Percentiles rank a stretch among this genome's conserved stretches.
Evolutionary conservation across 2,888 invertebrate species (phyloP).

Genomic region (Nesidiocoris tenuis): DNA sequence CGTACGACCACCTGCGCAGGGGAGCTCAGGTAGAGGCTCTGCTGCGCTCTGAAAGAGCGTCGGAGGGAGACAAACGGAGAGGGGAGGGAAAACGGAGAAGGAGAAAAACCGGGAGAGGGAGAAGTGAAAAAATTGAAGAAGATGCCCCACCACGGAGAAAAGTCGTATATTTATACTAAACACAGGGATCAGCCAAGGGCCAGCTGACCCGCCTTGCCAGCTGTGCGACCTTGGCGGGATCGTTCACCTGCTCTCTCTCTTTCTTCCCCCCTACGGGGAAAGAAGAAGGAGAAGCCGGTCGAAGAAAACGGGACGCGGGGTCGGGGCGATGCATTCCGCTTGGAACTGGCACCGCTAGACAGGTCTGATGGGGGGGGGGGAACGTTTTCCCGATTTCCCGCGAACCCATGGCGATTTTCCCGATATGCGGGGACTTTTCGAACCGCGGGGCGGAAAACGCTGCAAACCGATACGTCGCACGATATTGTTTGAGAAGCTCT

Average conservation of each 20-base stretch:
- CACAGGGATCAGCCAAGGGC: background rate
- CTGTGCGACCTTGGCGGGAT: slow-evolving; percentile 42
- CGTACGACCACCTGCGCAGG: background rate
- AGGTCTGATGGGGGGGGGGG: background rate
- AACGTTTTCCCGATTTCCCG: too few species aligned
- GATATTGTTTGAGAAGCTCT: too few species aligned
- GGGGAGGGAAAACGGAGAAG: background rate
- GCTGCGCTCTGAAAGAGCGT: background rate
- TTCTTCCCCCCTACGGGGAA: background rate
- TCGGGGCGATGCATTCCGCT: background rate
- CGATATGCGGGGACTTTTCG: too few species aligned
- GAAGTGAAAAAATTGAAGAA: background rate
- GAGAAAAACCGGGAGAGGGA: background rate
- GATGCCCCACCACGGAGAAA: background rate
- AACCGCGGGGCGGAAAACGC: too few species aligned
- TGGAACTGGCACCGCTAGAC: background rate
- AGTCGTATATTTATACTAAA: background rate
- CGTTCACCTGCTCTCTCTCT: slow-evolving; percentile 31
- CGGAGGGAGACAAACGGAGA: background rate
- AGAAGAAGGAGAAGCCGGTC: background rate
- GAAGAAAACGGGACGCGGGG: background rate
- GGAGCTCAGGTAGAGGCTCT: background rate
- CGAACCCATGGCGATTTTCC: too few species aligned
- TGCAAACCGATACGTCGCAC: too few species aligned
- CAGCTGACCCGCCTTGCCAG: slow-evolving; percentile 40